phyloP scores from a whole-genome alignment of 2,797 vertebrate species.

The Mus minutoides region DNA sequence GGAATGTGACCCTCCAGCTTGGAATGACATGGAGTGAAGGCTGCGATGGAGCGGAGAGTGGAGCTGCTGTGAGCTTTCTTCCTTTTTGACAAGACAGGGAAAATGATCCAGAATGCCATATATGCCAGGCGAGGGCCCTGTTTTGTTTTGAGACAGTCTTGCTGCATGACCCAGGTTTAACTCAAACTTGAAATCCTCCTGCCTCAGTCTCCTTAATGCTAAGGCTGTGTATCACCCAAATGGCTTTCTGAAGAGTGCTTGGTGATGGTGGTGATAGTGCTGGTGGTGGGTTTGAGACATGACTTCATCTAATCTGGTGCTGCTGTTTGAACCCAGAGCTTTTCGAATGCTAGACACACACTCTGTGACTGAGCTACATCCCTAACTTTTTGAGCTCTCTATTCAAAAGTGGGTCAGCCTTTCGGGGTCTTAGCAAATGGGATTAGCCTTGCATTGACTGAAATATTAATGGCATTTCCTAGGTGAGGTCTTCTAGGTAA shows the following conservation, averaged over 20 bases:
- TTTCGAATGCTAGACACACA: too few relatives aligned
- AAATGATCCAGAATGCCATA: background rate
- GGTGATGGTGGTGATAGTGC: background rate
- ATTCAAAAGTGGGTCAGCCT: background rate
- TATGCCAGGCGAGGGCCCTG: background rate
- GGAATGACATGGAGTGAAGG: too few relatives aligned
- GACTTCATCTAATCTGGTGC: background rate
- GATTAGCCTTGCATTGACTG: background rate
- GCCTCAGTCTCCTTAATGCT: background rate
- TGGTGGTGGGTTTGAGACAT: background rate
- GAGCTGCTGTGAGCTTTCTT: background rate
- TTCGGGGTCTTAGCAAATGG: background rate
- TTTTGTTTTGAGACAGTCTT: background rate
- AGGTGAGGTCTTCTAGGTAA: background rate
- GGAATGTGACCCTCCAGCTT: background rate
- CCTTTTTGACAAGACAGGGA: background rate
- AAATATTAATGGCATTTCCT: background rate
- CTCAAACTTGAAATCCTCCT: background rate
- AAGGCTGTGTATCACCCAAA: background rate
- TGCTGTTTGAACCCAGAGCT: background rate
- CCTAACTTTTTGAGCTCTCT: background rate
- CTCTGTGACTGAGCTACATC: background rate
- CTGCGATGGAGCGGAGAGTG: background rate
- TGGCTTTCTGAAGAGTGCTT: background rate
- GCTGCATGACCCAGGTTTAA: background rate